Conservation (phyloP, 2,113 vertebrate genomes). For the Ptychochromis oligacanthus region DNA sequence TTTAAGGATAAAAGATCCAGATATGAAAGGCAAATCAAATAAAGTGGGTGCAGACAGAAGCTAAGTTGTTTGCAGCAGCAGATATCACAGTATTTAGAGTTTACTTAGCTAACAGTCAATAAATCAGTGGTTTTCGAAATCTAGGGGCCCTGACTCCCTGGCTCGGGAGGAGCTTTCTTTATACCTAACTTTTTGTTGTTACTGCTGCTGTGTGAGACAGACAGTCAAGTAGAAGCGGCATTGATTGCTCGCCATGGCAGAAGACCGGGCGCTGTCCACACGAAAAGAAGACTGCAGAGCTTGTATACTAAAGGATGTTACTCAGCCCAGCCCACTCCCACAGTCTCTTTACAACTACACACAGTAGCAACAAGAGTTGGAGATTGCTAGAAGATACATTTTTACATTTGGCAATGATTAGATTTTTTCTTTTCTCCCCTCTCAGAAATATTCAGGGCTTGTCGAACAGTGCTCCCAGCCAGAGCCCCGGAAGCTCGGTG, state of each 20-base stretch:
- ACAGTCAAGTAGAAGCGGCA: neutral
- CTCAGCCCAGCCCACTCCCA: neutral
- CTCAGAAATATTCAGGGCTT: neutral
- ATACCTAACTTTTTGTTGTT: constrained; percentile 1
- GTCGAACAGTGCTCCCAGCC: neutral
- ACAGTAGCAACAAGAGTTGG: neutral
- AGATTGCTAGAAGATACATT: neutral
- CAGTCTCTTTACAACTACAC: neutral
- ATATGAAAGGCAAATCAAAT: neutral
- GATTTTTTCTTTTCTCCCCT: neutral
- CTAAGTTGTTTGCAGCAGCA: neutral
- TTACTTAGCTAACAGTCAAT: constrained; percentile 11
- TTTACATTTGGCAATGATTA: too few relatives aligned
- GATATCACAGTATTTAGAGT: constrained; percentile 4
- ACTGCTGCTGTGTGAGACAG: constrained; percentile 1
- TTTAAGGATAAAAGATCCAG: neutral
- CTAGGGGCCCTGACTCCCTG: neutral
- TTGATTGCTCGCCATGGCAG: neutral
- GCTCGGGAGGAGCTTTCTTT: constrained; percentile 6
- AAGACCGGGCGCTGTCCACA: neutral
- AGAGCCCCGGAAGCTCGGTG: neutral
- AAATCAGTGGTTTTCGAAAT: constrained; percentile 10
- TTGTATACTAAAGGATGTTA: neutral
- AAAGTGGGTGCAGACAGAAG: neutral
- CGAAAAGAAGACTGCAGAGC: neutral